A percentile compares a stretch with the other conserved stretches of the same genome.
These are phyloP conservation scores for Acanthosepion pharaonis DNA, from an alignment of 2,888 invertebrate genomes.

Conservation along the genomic window DNA sequence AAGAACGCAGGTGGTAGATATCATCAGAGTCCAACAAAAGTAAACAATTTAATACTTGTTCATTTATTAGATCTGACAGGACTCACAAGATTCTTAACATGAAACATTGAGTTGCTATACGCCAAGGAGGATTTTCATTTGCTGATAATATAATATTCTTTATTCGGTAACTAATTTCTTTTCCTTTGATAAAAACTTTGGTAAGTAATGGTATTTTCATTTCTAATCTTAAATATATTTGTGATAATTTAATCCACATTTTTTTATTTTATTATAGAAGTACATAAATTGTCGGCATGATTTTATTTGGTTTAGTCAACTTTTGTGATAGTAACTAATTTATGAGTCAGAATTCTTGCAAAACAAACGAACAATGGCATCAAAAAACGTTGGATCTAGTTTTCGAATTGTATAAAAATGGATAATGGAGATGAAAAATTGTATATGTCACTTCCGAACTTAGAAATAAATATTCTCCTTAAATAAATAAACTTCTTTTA, in stretches of 20 bases:
- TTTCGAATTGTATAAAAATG: too few species aligned
- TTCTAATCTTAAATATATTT: background rate
- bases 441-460: too few species aligned
- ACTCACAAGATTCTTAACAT: background rate
- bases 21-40: background rate
- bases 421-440: too few species aligned
- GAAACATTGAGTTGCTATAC: too few species aligned
- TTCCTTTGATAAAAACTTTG: background rate
- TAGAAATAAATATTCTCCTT: too few species aligned
- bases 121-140: background rate
- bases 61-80: background rate
- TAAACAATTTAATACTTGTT: background rate
- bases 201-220: background rate
- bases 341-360: too few species aligned
- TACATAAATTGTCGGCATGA: background rate
- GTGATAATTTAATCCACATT: background rate
- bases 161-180: background rate
- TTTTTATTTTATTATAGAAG: background rate
- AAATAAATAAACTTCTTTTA: too few species aligned
- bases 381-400: too few species aligned
- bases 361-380: too few species aligned
- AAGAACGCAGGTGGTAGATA: background rate
- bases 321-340: too few species aligned
- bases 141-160: background rate
- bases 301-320: background rate